Base-by-base conservation (phyloP, 1,140 invertebrate species). In the Paralvinella palmiformis region DNA sequence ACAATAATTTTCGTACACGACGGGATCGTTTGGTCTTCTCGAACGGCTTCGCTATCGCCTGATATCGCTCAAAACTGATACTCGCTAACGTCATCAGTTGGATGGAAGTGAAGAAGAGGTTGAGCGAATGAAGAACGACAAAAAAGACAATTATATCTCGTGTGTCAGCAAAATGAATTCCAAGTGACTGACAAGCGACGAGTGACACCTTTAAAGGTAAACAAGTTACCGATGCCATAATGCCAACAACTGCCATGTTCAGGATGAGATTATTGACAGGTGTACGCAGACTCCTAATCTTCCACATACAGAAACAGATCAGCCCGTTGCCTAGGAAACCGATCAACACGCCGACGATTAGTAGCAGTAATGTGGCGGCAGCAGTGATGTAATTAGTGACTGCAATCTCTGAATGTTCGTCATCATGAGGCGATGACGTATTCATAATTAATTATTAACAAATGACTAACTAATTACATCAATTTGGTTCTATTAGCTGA, bases 41-140 rank as follows among this genome's bases (percentile, higher is more conserved):
- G 33, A 57, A 57, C 10, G 55, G 55, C 55, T 2, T 7, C 22
- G 55, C 55, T 3, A 57, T 57, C 33, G 55, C 55, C 29, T 57
- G 55, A 4, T 32, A 27, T 3, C 55, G 55, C 55, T 57, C 55
- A 27, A 32, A 32, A 33, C 55, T 33, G 27, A 57, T 57, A 20
- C 55, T 32, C 33, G 35, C 29, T 32, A 57, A 1, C 29, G 55
- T 57, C 6, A 57, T 33, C 55, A 57, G 27, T 32, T 33, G 27
- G 5, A 57, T 32, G 5, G 55, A 13, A 20, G 27, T 36, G 6
- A 57, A 27, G 29, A 57, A 36, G 7, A 31, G 20, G 27, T 33
- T 22, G 20, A 31, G 35, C 22, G n/a, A 27, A 57, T 36, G 33
- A 27, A 20, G 55, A 13, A n/a, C 33, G 6, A 33, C 10, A 20